Evolutionary conservation across 2,113 vertebrate genomes (phyloP).

Genomic region (Nibea coibor): DNA sequence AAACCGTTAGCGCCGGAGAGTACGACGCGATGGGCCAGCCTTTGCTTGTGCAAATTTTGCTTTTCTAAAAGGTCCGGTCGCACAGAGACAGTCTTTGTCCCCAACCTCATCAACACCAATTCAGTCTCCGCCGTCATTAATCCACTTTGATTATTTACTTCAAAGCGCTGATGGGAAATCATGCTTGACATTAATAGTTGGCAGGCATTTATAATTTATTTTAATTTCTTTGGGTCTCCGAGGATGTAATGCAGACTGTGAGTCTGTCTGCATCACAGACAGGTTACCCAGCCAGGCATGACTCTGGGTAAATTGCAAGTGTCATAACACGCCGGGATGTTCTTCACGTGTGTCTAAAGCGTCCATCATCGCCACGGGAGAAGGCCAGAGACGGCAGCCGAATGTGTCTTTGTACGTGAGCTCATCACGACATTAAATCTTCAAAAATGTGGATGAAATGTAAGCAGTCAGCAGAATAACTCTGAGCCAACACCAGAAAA

Average conservation of each 20-base stretch:
- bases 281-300: conserved; percentile 8
- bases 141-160: conserved; percentile 28
- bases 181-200: conserved; percentile 12
- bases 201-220: conserved; percentile 3
- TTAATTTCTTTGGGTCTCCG: neutral
- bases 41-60: conserved; percentile 31
- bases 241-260: neutral
- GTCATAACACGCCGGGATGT: conserved; percentile 35
- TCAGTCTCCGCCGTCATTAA: conserved; percentile 11
- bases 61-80: neutral
- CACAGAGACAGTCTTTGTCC: conserved; percentile 23
- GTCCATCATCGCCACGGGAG: conserved; percentile 21
- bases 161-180: conserved; percentile 35
- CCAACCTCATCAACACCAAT: conserved; percentile 26
- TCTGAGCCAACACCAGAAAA: neutral
- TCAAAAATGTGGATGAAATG: neutral
- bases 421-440: neutral
- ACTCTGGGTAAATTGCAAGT: conserved; percentile 14
- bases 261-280: conserved; percentile 11
- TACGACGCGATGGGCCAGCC: neutral
- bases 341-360: conserved; percentile 15
- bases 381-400: neutral
- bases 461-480: neutral
- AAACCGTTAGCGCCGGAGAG: conserved; percentile 44
- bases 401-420: neutral